These are phyloP conservation scores for Halcyon leucocephala DNA, from an alignment of 2,797 vertebrate genomes.

Conservation along the genomic window DNA sequence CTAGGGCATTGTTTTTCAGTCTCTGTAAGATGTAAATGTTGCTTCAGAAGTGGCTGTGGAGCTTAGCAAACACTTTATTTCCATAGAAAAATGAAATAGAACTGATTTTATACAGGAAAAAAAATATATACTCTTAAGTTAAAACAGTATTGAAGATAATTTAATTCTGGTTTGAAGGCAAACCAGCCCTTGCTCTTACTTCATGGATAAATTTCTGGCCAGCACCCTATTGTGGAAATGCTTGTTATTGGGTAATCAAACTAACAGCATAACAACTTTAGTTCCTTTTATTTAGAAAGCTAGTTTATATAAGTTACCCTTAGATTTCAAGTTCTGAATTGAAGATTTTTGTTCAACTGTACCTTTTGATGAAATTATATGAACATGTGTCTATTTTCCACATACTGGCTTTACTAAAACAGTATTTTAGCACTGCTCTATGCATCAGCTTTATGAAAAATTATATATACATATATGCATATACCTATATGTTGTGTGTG, in stretches of 20 bases:
- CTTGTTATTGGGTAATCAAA: background rate
- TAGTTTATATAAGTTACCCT: background rate
- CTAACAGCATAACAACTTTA: background rate
- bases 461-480: background rate
- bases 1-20: background rate
- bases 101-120: background rate
- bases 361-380: background rate
- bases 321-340: background rate
- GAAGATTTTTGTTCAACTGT: background rate
- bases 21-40: background rate
- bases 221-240: background rate
- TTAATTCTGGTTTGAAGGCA: background rate
- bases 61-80: background rate
- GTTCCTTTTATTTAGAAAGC: background rate
- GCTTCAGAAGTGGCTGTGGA: background rate
- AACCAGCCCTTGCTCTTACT: background rate
- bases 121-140: background rate
- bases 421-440: background rate
- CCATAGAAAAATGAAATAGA: background rate
- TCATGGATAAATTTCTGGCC: background rate
- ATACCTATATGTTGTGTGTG: too few species aligned
- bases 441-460: background rate
- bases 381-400: background rate
- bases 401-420: background rate
- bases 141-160: background rate